phyloP scores from a whole-genome alignment of 2,113 vertebrate genomes.

The Labeo rohita region DNA sequence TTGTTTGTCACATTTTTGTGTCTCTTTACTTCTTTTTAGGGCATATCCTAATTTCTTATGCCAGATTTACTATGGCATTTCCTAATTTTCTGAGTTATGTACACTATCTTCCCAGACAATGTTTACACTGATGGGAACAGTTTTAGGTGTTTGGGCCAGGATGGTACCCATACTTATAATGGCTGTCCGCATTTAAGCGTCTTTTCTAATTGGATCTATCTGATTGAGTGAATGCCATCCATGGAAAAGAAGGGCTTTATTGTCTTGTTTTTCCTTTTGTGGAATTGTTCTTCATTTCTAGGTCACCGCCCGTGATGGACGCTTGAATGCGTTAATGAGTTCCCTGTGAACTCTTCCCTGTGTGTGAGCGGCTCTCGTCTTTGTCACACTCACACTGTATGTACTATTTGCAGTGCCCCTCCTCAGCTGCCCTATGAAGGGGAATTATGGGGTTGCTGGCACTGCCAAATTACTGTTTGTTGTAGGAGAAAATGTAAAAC shows the following conservation, averaged over 20 bases:
- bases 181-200: slow-evolving; percentile 15
- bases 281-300: slow-evolving; percentile 65
- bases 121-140: neutral
- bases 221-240: slow-evolving; percentile 50
- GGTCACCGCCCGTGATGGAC: slow-evolving; percentile 63
- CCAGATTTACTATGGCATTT: neutral
- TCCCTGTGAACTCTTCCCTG: slow-evolving; percentile 44
- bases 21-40: neutral
- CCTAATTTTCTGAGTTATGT: neutral
- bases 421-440: slow-evolving; percentile 27
- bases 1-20: too few relatives aligned
- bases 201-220: slow-evolving; percentile 58
- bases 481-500: slow-evolving; percentile 15
- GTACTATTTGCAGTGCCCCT: slow-evolving; percentile 20
- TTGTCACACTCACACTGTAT: slow-evolving; percentile 36
- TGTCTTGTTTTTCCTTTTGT: slow-evolving; percentile 61
- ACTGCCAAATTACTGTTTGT: slow-evolving; percentile 28
- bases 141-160: slow-evolving; percentile 1
- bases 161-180: slow-evolving; percentile 24
- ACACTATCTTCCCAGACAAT: neutral
- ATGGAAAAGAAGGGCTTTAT: slow-evolving; percentile 59
- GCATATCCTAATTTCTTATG: neutral
- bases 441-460: neutral
- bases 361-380: slow-evolving; percentile 35
- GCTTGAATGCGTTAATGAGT: slow-evolving; percentile 62